Percentiles rank a stretch among this genome's conserved stretches.
Evolutionary conservation across 2,797 vertebrate species (phyloP).

Genomic region (Alfaro cultratus): DNA sequence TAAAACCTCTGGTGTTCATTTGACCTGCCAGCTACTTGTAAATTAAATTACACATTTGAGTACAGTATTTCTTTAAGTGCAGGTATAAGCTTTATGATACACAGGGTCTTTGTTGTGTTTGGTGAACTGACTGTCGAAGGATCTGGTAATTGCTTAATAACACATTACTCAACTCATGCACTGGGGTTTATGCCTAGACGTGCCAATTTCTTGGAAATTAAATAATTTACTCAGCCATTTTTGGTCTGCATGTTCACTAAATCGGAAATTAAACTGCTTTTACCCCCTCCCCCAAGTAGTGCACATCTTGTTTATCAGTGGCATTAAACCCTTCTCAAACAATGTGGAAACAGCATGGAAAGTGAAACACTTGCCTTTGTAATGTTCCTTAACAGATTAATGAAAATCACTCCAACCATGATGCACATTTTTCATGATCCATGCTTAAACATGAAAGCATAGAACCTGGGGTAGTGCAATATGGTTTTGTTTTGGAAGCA

Average conservation of each 20-base stretch:
- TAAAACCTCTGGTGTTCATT: neutral
- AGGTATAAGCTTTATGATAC: neutral
- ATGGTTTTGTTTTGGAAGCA: neutral
- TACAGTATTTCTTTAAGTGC: neutral
- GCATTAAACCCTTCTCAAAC: neutral
- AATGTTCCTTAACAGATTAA: neutral
- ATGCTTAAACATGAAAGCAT: neutral
- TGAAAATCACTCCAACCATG: constrained; percentile 3
- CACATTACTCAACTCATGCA: neutral
- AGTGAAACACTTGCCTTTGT: neutral
- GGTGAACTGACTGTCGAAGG: neutral
- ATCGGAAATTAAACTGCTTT: neutral
- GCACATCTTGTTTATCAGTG: neutral
- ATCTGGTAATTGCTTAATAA: neutral
- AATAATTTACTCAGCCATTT: neutral
- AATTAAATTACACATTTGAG: neutral
- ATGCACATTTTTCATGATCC: neutral
- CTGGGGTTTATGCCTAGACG: neutral
- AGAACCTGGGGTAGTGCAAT: neutral
- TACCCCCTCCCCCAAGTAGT: neutral
- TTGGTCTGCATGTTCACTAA: neutral
- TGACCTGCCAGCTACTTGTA: neutral
- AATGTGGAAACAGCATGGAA: neutral
- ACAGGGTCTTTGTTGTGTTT: neutral
- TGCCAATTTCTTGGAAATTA: neutral